Base-by-base conservation (phyloP, 2,888 invertebrate species). In the Sarcophaga rosellei region DNA sequence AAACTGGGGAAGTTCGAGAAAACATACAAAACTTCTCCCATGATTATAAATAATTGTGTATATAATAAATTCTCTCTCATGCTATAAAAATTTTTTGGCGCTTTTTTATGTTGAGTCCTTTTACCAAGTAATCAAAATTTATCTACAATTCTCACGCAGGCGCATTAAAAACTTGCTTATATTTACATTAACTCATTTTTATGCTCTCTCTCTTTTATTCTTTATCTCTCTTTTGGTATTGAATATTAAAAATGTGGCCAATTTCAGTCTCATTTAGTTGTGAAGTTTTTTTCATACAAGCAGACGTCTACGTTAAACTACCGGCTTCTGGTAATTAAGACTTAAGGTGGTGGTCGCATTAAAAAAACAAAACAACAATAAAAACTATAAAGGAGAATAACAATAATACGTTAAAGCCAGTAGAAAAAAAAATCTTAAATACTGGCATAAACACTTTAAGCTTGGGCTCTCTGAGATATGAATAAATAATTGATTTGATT, bases 251-350 rank as follows among this genome's bases (percentile, higher is more conserved):
- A 66, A 77, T 80, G 65, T 79, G 65, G 65, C 59, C 59, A 79
- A 73, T 66, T 84, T 80, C 21, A 70, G 75, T 66, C 57, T 65
- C 80, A 80, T 65, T 75, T 80, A 80, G 84, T 75, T 72, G 63
- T 72, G 15, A 44, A 25, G 12, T 59, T 73, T 72, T 77, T 72
- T 80, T 72, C 44, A 25, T 10, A 65, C 44, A 73, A 72, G 45
- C 72, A 81, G 81, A 81, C 81, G 79, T 75, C 75, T 75, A 72
- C 79, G 35, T 35, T 35, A 35, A 35, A 2, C 53, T 65, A 62
- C 79, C 84, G 84, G 84, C 70, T 76, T 80, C 80, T 75, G 53
- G 72, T 79, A 84, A 84, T 84, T 84, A 84, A 79, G 79, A 79
- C 75, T 79, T 35, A 35, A 35, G 35, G 35, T 79, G 79, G 84